Evolutionary conservation across 2,888 invertebrate species (phyloP).

Genomic region (Phengaris arion): DNA sequence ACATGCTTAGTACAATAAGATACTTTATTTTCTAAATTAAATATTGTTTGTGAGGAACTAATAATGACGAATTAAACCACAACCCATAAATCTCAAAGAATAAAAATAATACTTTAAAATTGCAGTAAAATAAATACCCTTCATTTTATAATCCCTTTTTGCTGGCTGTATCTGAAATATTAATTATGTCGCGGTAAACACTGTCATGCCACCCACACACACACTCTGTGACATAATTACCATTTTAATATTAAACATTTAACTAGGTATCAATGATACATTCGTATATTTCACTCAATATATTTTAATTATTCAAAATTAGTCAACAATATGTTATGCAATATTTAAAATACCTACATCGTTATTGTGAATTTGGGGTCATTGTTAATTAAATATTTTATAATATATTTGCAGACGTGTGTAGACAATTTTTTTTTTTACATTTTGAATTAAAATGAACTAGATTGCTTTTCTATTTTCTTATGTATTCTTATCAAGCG

Average conservation of each 20-base stretch:
- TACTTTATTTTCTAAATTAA: no score
- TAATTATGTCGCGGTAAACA: constrained; percentile 31
- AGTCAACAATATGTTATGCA: constrained; percentile 7
- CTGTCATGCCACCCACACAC: neutral
- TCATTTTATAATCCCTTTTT: neutral
- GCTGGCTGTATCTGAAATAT: constrained; percentile 34
- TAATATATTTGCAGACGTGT: neutral
- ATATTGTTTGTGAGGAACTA: no score
- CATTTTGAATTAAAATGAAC: neutral
- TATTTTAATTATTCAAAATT: constrained; percentile 19
- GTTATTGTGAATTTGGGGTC: neutral
- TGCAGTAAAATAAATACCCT: no score
- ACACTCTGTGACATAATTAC: constrained; percentile 33
- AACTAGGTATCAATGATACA: constrained; percentile 28
- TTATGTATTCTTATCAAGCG: neutral
- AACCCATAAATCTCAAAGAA: no score
- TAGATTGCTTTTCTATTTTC: neutral
- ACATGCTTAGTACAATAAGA: no score
- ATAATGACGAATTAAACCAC: no score
- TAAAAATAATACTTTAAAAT: no score
- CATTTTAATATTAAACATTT: constrained; percentile 35
- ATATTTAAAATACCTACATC: neutral
- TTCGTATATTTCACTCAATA: constrained; percentile 12
- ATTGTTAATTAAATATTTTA: neutral
- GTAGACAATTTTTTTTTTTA: neutral